These are phyloP conservation scores for Villa cingulata DNA, from an alignment of 2,888 invertebrate species.

Conservation along the genomic window DNA sequence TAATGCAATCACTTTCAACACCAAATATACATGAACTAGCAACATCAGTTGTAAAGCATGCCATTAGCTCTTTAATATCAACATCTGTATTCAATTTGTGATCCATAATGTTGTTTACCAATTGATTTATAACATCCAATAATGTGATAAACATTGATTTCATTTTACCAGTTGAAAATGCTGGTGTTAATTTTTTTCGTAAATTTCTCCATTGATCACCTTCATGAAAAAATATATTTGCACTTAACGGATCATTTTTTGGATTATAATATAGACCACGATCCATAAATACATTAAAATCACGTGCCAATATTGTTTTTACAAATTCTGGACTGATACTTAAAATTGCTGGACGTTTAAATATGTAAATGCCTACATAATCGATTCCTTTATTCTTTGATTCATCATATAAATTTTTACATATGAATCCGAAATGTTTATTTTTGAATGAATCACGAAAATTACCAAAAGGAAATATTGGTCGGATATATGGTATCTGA, in stretches of 20 bases:
- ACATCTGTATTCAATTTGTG: constrained; percentile 1
- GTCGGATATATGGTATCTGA: constrained; percentile 11
- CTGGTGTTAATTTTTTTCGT: constrained; percentile 12
- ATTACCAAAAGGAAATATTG: constrained; percentile 14
- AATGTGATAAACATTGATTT: constrained; percentile 15
- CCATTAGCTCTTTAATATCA: constrained; percentile 13
- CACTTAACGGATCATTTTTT: constrained; percentile 13
- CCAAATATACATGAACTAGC: constrained; percentile 29
- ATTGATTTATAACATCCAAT: constrained; percentile 9
- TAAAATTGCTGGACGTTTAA: constrained; percentile 9
- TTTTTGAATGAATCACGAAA: constrained; percentile 4
- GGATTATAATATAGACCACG: constrained; percentile 14
- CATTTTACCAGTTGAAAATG: constrained; percentile 15
- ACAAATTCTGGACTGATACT: constrained; percentile 11
- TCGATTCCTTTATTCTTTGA: constrained; percentile 6
- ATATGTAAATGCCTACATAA: constrained; percentile 12
- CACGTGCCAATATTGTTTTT: constrained; percentile 11
- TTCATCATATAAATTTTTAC: constrained; percentile 9
- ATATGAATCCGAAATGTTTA: constrained; percentile 5
- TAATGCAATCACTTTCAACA: constrained; percentile 26
- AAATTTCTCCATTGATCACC: constrained; percentile 14
- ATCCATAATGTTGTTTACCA: constrained; percentile 6
- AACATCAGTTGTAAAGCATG: constrained; percentile 14
- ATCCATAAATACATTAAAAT: constrained; percentile 13
- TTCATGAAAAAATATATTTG: constrained; percentile 14